phyloP scores from a whole-genome alignment of 1,140 invertebrate species.

The Physella acuta region DNA sequence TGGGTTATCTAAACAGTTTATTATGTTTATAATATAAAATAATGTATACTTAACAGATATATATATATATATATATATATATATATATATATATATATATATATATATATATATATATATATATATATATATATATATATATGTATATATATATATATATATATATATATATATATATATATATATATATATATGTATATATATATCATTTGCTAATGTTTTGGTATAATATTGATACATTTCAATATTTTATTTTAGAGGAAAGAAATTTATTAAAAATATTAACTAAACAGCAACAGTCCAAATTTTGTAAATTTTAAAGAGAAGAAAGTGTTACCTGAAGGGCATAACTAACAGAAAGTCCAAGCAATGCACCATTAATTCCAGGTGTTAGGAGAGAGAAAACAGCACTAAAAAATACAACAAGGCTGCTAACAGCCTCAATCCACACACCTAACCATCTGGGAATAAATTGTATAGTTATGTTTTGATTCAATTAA shows the following conservation, averaged over 20 bases:
- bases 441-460: constrained; percentile 91
- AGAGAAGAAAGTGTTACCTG: constrained; percentile 27
- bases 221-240: not conserved
- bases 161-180: constrained; percentile 1
- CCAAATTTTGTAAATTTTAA: not conserved
- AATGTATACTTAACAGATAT: too few species aligned
- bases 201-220: not conserved
- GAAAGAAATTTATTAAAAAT: not conserved
- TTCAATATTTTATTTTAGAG: not conserved
- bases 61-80: not conserved
- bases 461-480: constrained; percentile 55
- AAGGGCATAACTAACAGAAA: constrained; percentile 71
- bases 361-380: constrained; percentile 61
- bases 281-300: not conserved
- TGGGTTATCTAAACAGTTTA: constrained; percentile 38
- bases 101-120: too few species aligned
- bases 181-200: not conserved
- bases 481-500: not conserved
- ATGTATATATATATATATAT: not conserved
- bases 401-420: constrained; percentile 63
- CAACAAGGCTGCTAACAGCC: constrained; percentile 67
- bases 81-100: not conserved
- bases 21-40: too few species aligned
- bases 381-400: constrained; percentile 56
- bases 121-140: not conserved